Percentiles rank a stretch among this genome's conserved stretches.
phyloP scores from a whole-genome alignment of 92 coral and sea anemone genomes.

The Galaxea fascicularis region DNA sequence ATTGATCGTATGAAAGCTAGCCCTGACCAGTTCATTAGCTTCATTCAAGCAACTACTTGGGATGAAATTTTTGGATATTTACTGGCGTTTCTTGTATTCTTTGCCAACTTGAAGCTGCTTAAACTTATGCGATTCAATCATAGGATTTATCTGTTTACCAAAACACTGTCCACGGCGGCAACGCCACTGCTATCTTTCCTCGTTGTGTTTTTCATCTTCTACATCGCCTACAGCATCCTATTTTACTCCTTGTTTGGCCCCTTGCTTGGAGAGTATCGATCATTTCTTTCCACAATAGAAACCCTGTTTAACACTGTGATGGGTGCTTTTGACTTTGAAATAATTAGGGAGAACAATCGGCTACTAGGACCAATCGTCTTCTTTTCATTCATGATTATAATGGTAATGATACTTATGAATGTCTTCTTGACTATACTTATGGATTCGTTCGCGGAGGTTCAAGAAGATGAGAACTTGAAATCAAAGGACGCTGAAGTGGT shows the following conservation, averaged over 20 bases:
- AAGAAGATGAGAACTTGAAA: conserved; percentile 71
- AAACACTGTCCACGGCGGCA: conserved; percentile 78
- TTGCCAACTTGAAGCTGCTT: conserved; percentile 89
- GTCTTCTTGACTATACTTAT: conserved; percentile 88
- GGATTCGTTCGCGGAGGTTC: conserved; percentile 92
- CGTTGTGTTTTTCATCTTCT: conserved; percentile 80
- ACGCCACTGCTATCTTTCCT: conserved; percentile 78
- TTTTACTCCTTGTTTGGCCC: conserved; percentile 79
- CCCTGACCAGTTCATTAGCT: conserved; percentile 77
- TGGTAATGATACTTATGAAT: conserved; percentile 90
- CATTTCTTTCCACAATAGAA: conserved; percentile 73
- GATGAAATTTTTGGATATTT: conserved; percentile 87
- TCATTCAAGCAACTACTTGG: conserved; percentile 80
- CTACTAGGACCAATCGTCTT: conserved; percentile 87
- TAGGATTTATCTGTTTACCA: conserved; percentile 84
- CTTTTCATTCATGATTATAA: conserved; percentile 85
- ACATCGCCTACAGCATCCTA: conserved; percentile 74
- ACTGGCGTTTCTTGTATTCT: conserved; percentile 80
- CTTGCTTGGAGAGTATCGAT: conserved; percentile 71
- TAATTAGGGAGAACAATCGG: conserved; percentile 65
- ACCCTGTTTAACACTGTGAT: conserved; percentile 78
- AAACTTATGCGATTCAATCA: conserved; percentile 93
- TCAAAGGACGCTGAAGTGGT: conserved; percentile 78
- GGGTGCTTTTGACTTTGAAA: conserved; percentile 90
- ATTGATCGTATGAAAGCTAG: conserved; percentile 67